Conservation (phyloP, 1,140 invertebrate species). For the Onthophagus taurus region DNA sequence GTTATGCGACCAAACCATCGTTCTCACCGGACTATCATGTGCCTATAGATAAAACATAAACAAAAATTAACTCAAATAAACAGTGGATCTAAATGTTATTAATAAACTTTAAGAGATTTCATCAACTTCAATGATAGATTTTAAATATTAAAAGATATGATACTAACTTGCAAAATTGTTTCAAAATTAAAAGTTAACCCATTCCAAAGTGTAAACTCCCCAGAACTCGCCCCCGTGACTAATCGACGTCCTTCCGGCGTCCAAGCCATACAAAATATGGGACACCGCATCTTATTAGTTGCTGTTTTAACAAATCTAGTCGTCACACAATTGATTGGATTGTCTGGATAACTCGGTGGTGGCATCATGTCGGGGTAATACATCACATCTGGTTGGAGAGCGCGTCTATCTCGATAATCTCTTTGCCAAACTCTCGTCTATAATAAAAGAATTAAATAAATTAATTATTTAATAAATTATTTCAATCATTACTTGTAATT, state of each 20-base stretch:
- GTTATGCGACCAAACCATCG: conserved; percentile 99
- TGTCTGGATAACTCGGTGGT: conserved; percentile 81
- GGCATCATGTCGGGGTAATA: conserved; percentile 83
- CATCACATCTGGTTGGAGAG: conserved; percentile 84
- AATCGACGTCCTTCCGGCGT: conserved; percentile 95
- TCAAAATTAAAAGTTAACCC: conserved; percentile 99
- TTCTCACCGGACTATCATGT: conserved; percentile 93
- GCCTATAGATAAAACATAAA: conserved; percentile 55
- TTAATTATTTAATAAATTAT: background rate
- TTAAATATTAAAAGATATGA: conserved; percentile 7
- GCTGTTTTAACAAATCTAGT: conserved; percentile 96
- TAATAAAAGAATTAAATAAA: conserved; percentile 22
- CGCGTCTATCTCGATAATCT: conserved; percentile 75
- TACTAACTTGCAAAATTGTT: conserved; percentile 91
- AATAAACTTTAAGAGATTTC: background rate
- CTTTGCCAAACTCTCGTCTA: conserved; percentile 89
- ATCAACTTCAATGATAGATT: background rate
- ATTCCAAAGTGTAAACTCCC: conserved; percentile 99
- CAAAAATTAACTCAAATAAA: background rate
- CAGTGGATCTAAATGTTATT: background rate
- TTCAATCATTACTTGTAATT: conserved; percentile 55
- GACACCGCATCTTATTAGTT: conserved; percentile 99
- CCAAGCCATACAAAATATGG: conserved; percentile 98
- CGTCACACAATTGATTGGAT: conserved; percentile 94
- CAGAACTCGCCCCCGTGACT: conserved; percentile 96